Conservation (phyloP, 2,888 invertebrate species). For the Latrodectus hesperus region DNA sequence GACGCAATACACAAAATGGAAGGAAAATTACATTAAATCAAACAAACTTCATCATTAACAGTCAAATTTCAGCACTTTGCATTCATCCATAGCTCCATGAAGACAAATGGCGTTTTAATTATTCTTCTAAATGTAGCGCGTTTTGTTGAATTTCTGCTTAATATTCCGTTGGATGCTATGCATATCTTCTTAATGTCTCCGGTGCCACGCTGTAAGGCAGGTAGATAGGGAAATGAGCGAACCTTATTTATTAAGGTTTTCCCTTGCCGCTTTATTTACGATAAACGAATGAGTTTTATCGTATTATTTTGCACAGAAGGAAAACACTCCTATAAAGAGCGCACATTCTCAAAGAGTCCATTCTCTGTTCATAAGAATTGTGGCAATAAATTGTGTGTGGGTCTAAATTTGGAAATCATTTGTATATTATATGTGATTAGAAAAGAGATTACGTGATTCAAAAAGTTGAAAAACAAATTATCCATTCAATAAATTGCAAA, state of each 20-base stretch:
- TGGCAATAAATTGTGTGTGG: not conserved
- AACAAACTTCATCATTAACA: not conserved
- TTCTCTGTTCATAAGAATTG: not conserved
- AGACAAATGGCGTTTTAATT: not conserved
- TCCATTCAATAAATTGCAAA: too few species aligned
- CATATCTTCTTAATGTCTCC: not conserved
- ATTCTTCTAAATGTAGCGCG: not conserved
- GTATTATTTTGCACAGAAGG: not conserved
- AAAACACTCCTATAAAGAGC: not conserved
- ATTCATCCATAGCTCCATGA: not conserved
- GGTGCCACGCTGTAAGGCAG: not conserved
- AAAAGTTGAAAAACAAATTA: too few species aligned
- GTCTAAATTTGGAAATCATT: too few species aligned
- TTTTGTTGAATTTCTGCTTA: not conserved
- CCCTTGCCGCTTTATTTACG: not conserved
- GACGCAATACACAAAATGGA: not conserved
- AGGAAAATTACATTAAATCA: not conserved
- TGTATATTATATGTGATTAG: too few species aligned
- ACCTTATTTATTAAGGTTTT: not conserved
- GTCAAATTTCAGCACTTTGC: not conserved
- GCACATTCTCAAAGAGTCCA: not conserved
- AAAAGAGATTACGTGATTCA: too few species aligned
- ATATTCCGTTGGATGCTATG: not conserved
- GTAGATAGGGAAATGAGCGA: not conserved
- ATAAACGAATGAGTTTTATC: not conserved